Evolutionary conservation across 1,140 invertebrate species (phyloP), one percentile per base, ranked within the genome.

Genomic region (Heliothis subflexa): DNA sequence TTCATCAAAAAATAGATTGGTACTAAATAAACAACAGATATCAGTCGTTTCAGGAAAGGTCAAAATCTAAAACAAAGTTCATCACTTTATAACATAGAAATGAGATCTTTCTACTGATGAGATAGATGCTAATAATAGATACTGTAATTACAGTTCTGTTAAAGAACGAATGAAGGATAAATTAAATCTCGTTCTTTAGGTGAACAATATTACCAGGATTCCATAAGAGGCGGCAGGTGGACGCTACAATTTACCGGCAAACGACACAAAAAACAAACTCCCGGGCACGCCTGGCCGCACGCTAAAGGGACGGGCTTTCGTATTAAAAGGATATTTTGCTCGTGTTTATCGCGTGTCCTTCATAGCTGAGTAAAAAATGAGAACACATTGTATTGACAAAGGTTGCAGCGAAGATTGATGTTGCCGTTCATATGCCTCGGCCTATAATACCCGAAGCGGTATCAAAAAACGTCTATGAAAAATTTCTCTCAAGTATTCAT

Each of bases 281-380:
- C 28, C 18, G 16, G 13, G n/a, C 45, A 45, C 40, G 21, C 57
- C 10, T 33, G 71, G 50, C 18, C 55, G 13, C 33, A n/a, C 16
- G 33, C 3, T 75, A 78, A 71, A 80, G 73, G 70, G 80, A 86
- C 83, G 81, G 71, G 77, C 83, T 87, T 88, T 86, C 87, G 87
- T 87, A 82, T 83, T 79, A 82, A 83, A 86, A 84, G 74, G 82
- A 83, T 85, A 84, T 82, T 78, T 70, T 59, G 47, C 66, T 33
- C 59, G 18, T 47, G 49, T 75, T 64, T 62, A 75, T 64, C 54
- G 54, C 12, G 14, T 11, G 61, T 45, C 61, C n/a, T 33, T 47
- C 73, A 52, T 13, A 25, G 52, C 59, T 52, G 13, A 0, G 25
- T 75, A 49, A 75, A 62, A 75, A 75, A 75, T 62, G 49, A 49